A percentile compares a stretch with the other conserved stretches of the same genome.
These are phyloP conservation scores for Meandrusa payeni DNA, from an alignment of 2,888 invertebrate genomes.

Conservation along the genomic window DNA sequence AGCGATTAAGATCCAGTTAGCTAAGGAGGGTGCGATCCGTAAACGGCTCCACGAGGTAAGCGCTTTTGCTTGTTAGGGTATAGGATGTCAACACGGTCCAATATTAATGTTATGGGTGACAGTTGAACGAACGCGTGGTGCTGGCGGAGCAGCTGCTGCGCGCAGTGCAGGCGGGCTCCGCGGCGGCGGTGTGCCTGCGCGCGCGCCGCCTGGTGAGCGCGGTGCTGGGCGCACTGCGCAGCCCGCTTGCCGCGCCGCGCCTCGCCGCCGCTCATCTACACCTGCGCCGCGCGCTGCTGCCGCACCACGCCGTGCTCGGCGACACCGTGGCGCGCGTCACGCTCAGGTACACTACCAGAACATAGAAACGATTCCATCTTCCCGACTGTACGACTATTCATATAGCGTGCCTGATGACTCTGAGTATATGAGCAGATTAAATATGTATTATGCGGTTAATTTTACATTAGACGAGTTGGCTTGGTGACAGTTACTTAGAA, in stretches of 20 bases:
- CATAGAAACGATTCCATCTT: no score
- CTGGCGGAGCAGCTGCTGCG: constrained; percentile 71
- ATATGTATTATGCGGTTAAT: no score
- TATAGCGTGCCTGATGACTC: no score
- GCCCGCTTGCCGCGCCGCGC: constrained; percentile 88
- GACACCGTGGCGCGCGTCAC: constrained; percentile 86
- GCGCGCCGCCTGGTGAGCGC: constrained; percentile 48
- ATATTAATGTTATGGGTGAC: no score
- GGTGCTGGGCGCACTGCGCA: constrained; percentile 84
- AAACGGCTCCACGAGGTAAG: constrained; percentile 83
- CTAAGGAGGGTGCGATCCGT: constrained; percentile 91
- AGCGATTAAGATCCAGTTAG: constrained; percentile 90
- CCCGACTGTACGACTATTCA: no score
- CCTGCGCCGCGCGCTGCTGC: constrained; percentile 73
- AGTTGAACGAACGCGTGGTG: constrained; percentile 54
- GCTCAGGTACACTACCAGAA: constrained; percentile 80
- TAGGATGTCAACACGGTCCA: no score
- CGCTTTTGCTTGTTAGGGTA: constrained; percentile 18
- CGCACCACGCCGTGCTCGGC: constrained; percentile 66
- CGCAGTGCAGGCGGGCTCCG: constrained; percentile 62
- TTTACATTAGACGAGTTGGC: no score
- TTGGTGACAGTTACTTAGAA: no score
- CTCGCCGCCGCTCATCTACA: constrained; percentile 82
- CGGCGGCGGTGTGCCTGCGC: constrained; percentile 62
- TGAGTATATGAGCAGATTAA: no score